These are phyloP conservation scores for Microctonus brassicae DNA, from an alignment of 2,888 invertebrate species.

Conservation along the genomic window DNA sequence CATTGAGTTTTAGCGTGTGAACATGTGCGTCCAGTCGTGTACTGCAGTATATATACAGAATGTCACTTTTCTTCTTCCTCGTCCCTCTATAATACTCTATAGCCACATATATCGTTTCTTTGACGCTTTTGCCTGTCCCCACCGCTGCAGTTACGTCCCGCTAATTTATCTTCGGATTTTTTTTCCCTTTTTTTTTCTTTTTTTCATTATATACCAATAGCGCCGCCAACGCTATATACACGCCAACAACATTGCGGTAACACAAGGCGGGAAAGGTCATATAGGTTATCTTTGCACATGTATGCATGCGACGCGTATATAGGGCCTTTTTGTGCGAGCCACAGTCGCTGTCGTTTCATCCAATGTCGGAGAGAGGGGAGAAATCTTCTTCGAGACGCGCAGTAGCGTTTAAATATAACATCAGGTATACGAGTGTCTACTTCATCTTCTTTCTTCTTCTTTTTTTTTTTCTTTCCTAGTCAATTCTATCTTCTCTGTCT, in stretches of 20 bases:
- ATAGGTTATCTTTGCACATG: constrained; percentile 56
- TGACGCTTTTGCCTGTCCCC: constrained; percentile 4
- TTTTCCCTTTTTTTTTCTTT: constrained; percentile 19
- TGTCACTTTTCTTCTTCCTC: constrained; percentile 22
- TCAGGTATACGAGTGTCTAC: constrained; percentile 43
- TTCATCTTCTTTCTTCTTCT: background rate
- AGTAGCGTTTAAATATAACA: constrained; percentile 51
- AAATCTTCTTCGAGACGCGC: constrained; percentile 39
- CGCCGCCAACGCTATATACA: background rate
- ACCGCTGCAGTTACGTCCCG: constrained; percentile 33
- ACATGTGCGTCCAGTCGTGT: constrained; percentile 47
- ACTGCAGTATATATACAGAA: no score
- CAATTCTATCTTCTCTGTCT: background rate
- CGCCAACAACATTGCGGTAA: background rate
- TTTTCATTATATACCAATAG: constrained; percentile 1
- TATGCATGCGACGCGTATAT: constrained; percentile 51
- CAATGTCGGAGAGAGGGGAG: background rate
- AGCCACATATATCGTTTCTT: constrained; percentile 21
- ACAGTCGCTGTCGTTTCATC: constrained; percentile 42
- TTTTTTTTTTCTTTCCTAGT: background rate
- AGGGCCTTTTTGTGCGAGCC: constrained; percentile 49
- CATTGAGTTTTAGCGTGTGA: constrained; percentile 62
- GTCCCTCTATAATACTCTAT: background rate
- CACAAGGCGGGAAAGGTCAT: constrained; percentile 52
- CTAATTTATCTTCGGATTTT: constrained; percentile 33